These are phyloP conservation scores for Turritopsis rubra DNA, from an alignment of 30 jellyfish, hydroid and myxozoan species.

Conservation along the genomic window DNA sequence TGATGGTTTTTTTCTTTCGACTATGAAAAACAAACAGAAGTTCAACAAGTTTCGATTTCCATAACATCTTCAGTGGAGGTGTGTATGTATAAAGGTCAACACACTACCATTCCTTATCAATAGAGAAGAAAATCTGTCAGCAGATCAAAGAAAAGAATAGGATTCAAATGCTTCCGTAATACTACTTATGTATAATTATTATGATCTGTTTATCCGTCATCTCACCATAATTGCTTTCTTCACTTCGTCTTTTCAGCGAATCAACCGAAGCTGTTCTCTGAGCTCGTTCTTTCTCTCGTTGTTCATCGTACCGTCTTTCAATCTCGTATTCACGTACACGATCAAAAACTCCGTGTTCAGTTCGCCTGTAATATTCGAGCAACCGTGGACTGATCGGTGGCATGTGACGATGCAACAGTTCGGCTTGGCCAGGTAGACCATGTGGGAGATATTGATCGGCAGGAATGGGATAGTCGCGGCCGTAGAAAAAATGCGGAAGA, in stretches of 20 bases:
- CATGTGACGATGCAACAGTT: conserved; percentile 36
- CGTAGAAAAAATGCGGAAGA: conserved; percentile 69
- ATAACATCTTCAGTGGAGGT: no score
- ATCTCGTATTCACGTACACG: conserved; percentile 26
- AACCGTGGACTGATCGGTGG: conserved; percentile 81
- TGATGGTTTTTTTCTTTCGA: not conserved
- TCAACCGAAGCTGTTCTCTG: conserved; percentile 12
- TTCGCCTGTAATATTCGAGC: conserved; percentile 69
- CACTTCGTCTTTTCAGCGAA: not conserved
- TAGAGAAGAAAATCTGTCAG: no score
- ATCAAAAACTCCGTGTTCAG: conserved; percentile 24
- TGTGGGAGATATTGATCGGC: conserved; percentile 67
- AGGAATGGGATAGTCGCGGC: conserved; percentile 77
- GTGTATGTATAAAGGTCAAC: no score
- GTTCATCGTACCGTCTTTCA: conserved; percentile 24
- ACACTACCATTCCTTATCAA: no score
- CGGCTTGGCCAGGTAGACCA: conserved; percentile 62
- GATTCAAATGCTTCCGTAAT: no score
- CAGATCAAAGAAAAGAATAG: no score
- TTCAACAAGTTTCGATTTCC: no score
- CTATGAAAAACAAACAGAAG: not conserved
- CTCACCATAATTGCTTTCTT: conserved; percentile 9
- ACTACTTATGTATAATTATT: no score
- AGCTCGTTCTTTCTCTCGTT: conserved; percentile 17
- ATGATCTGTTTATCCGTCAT: not conserved